phyloP scores from a whole-genome alignment of 2,888 invertebrate genomes.

The Cataglyphis cursor region DNA sequence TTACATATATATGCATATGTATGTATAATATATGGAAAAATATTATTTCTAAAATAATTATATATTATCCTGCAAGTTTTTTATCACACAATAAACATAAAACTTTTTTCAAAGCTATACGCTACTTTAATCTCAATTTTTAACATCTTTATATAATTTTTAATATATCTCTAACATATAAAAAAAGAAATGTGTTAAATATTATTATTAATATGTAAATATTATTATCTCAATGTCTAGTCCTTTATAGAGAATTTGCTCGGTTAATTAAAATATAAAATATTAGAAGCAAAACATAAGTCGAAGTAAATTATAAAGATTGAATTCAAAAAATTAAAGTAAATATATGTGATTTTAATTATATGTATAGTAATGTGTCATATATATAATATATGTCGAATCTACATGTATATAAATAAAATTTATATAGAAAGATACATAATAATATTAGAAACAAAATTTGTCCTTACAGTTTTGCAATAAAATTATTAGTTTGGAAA shows the following conservation, averaged over 20 bases:
- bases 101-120: neutral
- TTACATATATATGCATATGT: neutral
- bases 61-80: neutral
- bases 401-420: neutral
- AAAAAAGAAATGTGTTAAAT: neutral
- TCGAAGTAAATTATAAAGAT: neutral
- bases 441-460: neutral
- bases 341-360: neutral
- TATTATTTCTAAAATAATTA: neutral
- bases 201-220: neutral
- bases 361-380: neutral
- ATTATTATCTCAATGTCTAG: neutral
- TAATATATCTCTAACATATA: too few species aligned
- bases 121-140: too few species aligned
- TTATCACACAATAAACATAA: neutral
- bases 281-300: neutral
- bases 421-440: neutral
- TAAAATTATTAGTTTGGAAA: constrained; percentile 12
- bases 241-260: neutral
- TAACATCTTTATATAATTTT: too few species aligned
- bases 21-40: neutral
- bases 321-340: neutral
- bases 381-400: too few species aligned
- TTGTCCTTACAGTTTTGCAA: constrained; percentile 7
- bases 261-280: neutral